phyloP scores from a whole-genome alignment of 2,797 vertebrate genomes.

The Florisuga fusca region DNA sequence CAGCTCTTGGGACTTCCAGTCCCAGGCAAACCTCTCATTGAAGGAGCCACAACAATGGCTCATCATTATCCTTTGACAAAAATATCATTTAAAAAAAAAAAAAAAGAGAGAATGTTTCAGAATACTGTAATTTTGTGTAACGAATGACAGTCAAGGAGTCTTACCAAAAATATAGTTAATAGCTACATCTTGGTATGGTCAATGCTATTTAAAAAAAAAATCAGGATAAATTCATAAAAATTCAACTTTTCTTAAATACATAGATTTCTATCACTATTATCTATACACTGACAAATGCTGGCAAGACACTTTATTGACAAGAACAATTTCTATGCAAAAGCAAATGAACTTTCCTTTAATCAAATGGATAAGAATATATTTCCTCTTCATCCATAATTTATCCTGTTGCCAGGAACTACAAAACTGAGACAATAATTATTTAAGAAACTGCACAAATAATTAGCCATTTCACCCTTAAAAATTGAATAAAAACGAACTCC shows the following conservation, averaged over 20 bases:
- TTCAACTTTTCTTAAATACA: fast-evolving
- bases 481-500: neutral
- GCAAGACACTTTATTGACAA: neutral
- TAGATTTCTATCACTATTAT: neutral
- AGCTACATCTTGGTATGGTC: neutral
- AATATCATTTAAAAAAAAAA: neutral
- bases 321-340: neutral
- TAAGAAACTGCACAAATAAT: neutral
- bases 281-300: neutral
- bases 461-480: neutral
- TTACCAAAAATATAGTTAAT: neutral
- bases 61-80: neutral
- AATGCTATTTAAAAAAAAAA: neutral
- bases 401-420: neutral
- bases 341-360: neutral
- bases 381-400: neutral
- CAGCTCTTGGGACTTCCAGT: neutral
- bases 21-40: neutral
- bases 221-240: neutral
- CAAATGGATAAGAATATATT: neutral
- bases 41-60: fast-evolving
- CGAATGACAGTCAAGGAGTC: neutral
- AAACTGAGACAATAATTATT: neutral
- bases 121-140: neutral
- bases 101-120: neutral